A percentile compares a stretch with the other conserved stretches of the same genome.
Evolutionary conservation across 2,797 vertebrate genomes (phyloP).

Genomic region (Fistularia commersonii): DNA sequence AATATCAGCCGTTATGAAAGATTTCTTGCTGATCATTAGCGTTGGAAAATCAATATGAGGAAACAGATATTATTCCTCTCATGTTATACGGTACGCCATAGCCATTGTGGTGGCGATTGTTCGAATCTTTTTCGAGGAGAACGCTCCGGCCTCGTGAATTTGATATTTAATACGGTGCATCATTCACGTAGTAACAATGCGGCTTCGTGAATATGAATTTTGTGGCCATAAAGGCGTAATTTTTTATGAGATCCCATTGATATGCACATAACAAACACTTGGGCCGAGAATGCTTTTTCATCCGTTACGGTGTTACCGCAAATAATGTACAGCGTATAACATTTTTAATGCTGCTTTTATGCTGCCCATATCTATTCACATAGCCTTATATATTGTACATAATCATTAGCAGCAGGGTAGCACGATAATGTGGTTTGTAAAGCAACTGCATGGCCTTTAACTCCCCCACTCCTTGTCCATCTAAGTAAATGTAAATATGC

Average conservation of each 20-base stretch:
- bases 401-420: too few species aligned
- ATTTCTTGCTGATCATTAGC: constrained; percentile 21
- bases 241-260: constrained; percentile 12
- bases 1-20: constrained; percentile 30
- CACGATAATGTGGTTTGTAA: too few species aligned
- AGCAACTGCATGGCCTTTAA: background rate
- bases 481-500: background rate
- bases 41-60: constrained; percentile 20
- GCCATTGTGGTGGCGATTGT: constrained; percentile 10
- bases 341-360: too few species aligned
- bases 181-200: background rate
- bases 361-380: too few species aligned
- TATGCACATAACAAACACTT: constrained; percentile 1
- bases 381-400: too few species aligned
- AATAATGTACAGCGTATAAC: too few species aligned
- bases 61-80: constrained; percentile 8
- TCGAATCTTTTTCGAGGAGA: constrained; percentile 9
- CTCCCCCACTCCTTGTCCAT: background rate
- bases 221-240: constrained; percentile 2
- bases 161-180: constrained; percentile 13
- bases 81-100: constrained; percentile 3
- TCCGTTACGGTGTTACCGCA: too few species aligned
- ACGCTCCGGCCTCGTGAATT: constrained; percentile 16
- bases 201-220: constrained; percentile 3
- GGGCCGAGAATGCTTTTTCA: too few species aligned